Conservation (phyloP, 2,888 invertebrate species). For the Eupeodes luniger region DNA sequence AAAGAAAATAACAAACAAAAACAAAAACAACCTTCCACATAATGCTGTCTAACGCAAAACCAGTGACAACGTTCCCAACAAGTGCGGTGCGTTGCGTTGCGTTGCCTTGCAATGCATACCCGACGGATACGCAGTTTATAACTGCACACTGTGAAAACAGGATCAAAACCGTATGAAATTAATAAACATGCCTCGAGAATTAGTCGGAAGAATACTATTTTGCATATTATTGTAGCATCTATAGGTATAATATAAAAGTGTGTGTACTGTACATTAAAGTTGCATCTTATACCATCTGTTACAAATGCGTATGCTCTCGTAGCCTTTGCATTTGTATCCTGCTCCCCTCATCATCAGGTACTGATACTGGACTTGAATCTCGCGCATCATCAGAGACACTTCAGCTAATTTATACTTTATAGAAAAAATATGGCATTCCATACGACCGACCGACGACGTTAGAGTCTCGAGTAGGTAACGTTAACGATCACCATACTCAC, state of each 20-base stretch:
- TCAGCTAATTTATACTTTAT: conserved; percentile 55
- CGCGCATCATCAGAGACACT: conserved; percentile 42
- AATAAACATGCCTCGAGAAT: conserved; percentile 74
- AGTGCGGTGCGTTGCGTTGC: conserved; percentile 51
- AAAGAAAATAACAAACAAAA: not conserved
- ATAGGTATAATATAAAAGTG: no score
- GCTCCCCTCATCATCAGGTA: not conserved
- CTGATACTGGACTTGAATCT: conserved; percentile 5
- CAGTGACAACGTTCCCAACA: conserved; percentile 65
- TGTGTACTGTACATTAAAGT: not conserved
- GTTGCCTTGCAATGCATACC: conserved; percentile 10
- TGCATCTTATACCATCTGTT: conserved; percentile 56
- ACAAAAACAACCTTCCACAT: not conserved
- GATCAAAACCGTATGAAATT: conserved; percentile 76
- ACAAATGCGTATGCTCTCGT: conserved; percentile 48
- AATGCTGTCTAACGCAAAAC: conserved; percentile 53
- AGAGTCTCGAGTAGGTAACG: no score
- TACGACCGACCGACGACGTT: not conserved
- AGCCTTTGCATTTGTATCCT: conserved; percentile 14
- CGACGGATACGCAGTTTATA: conserved; percentile 67
- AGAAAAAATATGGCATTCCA: conserved; percentile 66
- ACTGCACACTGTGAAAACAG: conserved; percentile 72
- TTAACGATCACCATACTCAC: not conserved
- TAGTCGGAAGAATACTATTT: conserved; percentile 67
- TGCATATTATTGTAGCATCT: conserved; percentile 60